Evolutionary conservation across 2,797 vertebrate genomes (phyloP).

Genomic region (Sparus aurata): DNA sequence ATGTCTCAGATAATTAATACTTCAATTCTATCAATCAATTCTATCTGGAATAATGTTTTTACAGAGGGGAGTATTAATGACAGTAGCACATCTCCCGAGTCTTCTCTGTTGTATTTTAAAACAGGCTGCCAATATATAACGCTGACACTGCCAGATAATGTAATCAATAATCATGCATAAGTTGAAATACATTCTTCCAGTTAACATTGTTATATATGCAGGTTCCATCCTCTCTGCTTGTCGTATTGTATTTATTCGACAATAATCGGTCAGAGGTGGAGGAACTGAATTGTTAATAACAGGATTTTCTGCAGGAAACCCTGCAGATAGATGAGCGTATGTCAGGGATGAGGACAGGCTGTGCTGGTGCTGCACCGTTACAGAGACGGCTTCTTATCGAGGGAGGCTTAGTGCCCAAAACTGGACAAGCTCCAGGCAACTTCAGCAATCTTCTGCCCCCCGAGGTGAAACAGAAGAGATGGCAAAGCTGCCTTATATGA

Average conservation of each 20-base stretch:
- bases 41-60: constrained; percentile 7
- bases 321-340: constrained; percentile 35
- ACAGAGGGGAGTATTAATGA: constrained; percentile 5
- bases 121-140: constrained; percentile 1
- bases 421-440: constrained; percentile 70
- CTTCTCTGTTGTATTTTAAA: constrained; percentile 12
- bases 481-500: constrained; percentile 56
- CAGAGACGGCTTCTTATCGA: constrained; percentile 25
- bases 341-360: constrained; percentile 22
- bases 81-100: background rate
- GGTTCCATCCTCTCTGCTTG: background rate
- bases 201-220: background rate
- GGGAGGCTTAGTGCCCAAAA: constrained; percentile 44
- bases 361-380: constrained; percentile 33
- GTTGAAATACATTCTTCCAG: constrained; percentile 13
- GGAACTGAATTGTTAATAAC: constrained; percentile 22
- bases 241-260: background rate
- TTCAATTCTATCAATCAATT: constrained; percentile 7
- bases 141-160: constrained; percentile 5
- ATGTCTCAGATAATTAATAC: constrained; percentile 24
- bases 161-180: background rate
- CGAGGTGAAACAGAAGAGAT: constrained; percentile 60
- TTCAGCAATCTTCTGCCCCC: constrained; percentile 65
- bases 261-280: constrained; percentile 2
- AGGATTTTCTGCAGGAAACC: constrained; percentile 41